These are phyloP conservation scores for Danio kyathit DNA, from an alignment of 2,797 vertebrate genomes.

Conservation along the genomic window DNA sequence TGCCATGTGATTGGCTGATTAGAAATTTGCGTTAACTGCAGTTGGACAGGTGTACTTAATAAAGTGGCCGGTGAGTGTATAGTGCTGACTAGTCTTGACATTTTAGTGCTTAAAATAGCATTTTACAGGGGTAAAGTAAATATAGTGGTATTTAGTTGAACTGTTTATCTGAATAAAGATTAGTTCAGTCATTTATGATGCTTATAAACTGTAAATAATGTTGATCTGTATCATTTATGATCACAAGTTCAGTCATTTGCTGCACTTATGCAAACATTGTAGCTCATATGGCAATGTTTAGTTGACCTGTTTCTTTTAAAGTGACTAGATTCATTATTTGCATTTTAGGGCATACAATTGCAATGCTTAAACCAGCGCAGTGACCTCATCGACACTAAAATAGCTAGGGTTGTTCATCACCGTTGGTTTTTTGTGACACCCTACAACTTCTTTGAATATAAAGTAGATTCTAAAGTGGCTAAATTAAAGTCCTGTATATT, in stretches of 20 bases:
- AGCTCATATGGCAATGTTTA: too few species aligned
- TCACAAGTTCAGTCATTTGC: neutral
- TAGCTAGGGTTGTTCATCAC: slow-evolving; percentile 8
- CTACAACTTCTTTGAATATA: slow-evolving; percentile 4
- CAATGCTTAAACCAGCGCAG: neutral
- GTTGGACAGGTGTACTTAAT: too few species aligned
- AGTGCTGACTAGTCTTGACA: too few species aligned
- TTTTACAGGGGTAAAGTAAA: neutral
- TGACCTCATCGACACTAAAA: slow-evolving; percentile 24
- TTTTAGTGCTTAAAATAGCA: too few species aligned
- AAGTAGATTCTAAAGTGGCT: slow-evolving; percentile 33
- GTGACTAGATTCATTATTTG: neutral
- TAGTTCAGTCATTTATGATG: neutral
- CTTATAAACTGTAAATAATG: neutral
- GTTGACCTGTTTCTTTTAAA: too few species aligned
- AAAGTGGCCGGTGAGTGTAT: too few species aligned
- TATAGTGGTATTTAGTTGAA: neutral
- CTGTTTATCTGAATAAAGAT: neutral
- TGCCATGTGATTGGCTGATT: too few species aligned
- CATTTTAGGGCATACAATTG: neutral
- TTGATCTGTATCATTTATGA: neutral
- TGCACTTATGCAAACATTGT: neutral
- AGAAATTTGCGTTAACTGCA: too few species aligned
- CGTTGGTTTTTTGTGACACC: neutral
- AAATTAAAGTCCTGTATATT: slow-evolving; percentile 39